Evolutionary conservation across 2,888 invertebrate genomes (phyloP), one percentile per base, ranked within the genome.

Genomic region (Brachylomia viminalis): DNA sequence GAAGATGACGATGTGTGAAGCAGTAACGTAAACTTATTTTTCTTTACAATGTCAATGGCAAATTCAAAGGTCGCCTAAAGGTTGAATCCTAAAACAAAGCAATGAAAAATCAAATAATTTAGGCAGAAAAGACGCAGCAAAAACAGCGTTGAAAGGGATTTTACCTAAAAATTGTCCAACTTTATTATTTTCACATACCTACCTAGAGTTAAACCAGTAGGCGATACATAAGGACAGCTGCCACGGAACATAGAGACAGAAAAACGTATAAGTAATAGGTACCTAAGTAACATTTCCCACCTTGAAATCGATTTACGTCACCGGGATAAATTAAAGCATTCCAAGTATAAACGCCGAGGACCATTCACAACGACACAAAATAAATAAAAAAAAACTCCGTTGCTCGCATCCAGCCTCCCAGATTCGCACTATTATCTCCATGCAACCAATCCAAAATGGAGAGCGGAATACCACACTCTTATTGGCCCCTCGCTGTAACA

Each of bases 391-490:
- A 94, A 94, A 91, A 71, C 91, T 91, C 91, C 91, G 88, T 86
- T 80, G 89, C 90, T 88, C 89, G 90, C 91, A 93, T 92, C 93
- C 96, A 96, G 96, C 96, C 95, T 96, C 96, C 94, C 92, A 95
- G 94, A 95, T 96, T 95, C 95, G 96, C 95, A 95, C 93, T 94
- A 94, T 95, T 95, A 95, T 96, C 96, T 96, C 94, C 87, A 82
- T 72, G 72, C 90, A 85, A 87, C 96, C 96, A 96, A 96, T 96
- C 92, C 93, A 87, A 91, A 83, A 90, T 90, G 90, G 89, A 90
- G 89, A 89, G 79, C 79, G n/a, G n/a, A 80, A 77, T 68, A 72
- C 77, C 45, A 65, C 77, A 64, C 42, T 77, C 80, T 86, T 64
- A 96, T 96, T 96, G 95, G 96, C 77, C 86, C 82, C 52, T 67